Conservation (phyloP, 2,888 invertebrate genomes). For the Chironomus riparius region DNA sequence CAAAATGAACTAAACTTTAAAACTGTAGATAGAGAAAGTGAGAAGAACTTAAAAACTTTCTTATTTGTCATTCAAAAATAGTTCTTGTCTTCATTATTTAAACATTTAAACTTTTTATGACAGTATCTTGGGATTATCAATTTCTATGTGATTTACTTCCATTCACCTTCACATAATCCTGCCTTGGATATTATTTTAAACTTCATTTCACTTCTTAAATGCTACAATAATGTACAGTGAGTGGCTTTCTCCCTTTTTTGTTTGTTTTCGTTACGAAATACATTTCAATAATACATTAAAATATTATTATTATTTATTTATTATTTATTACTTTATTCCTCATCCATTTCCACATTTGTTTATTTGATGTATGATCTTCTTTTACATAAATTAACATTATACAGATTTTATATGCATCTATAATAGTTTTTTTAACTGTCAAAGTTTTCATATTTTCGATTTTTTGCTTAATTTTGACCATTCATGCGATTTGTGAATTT, state of each 20-base stretch:
- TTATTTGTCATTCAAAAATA: neutral
- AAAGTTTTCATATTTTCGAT: neutral
- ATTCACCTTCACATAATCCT: neutral
- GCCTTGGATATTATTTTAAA: neutral
- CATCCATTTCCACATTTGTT: neutral
- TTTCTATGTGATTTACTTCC: neutral
- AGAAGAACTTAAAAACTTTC: neutral
- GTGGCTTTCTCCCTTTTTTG: neutral
- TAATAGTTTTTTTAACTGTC: neutral
- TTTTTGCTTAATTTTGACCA: too few relatives aligned
- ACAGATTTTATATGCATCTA: neutral
- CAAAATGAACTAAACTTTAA: too few relatives aligned
- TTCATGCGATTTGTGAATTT: neutral
- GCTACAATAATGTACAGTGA: conserved; percentile 8
- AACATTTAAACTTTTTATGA: neutral
- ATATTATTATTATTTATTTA: conserved; percentile 12
- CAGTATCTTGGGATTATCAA: neutral
- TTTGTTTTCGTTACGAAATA: conserved; percentile 29
- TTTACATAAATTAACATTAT: neutral
- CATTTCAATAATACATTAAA: conserved; percentile 23
- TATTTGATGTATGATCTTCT: neutral
- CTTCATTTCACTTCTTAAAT: neutral
- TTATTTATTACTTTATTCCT: neutral
- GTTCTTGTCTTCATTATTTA: neutral
- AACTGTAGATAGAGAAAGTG: too few relatives aligned